Conservation (phyloP, 2,888 invertebrate species). For the Dendrolimus houi region DNA sequence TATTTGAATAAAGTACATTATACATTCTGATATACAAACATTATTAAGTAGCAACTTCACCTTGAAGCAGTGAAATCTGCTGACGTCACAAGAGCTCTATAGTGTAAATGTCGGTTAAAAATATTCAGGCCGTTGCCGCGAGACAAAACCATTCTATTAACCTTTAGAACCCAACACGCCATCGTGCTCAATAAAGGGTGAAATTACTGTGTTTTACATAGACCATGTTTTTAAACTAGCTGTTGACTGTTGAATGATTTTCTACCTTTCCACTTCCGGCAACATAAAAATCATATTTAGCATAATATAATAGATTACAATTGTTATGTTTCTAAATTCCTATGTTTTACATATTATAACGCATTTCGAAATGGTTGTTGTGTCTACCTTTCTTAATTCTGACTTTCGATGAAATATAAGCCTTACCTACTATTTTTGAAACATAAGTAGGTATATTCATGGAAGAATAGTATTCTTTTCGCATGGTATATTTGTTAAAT, state of each 20-base stretch:
- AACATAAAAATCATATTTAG: too few relatives aligned
- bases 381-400: too few relatives aligned
- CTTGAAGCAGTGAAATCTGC: slow-evolving; percentile 17
- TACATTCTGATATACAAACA: not conserved
- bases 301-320: too few relatives aligned
- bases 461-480: too few relatives aligned
- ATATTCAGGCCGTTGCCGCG: slow-evolving; percentile 42
- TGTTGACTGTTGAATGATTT: not conserved
- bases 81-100: slow-evolving; percentile 38
- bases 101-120: slow-evolving; percentile 37
- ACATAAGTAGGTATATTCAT: too few relatives aligned
- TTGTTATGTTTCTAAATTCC: too few relatives aligned
- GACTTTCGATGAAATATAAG: too few relatives aligned
- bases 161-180: slow-evolving; percentile 20
- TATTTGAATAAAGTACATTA: not conserved
- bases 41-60: slow-evolving; percentile 9
- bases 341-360: too few relatives aligned
- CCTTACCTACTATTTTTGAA: too few relatives aligned
- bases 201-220: slow-evolving; percentile 1
- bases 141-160: slow-evolving; percentile 40
- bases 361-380: too few relatives aligned
- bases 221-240: not conserved
- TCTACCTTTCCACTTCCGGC: too few relatives aligned
- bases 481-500: too few relatives aligned
- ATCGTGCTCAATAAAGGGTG: slow-evolving; percentile 1